Base-by-base conservation (phyloP, 2,113 vertebrate genomes). In the Willisornis vidua region DNA sequence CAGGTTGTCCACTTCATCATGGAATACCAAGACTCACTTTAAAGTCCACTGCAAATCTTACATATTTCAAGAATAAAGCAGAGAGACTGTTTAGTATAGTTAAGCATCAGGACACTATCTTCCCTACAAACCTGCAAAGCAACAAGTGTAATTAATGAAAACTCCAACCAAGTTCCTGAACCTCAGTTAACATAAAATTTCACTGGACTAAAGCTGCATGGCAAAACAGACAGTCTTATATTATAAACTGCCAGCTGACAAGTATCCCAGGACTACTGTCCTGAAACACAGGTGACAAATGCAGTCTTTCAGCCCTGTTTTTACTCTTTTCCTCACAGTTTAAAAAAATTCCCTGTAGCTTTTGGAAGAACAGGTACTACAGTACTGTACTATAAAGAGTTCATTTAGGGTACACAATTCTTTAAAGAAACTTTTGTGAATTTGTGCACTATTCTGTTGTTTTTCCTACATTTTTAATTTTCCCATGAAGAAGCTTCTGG, bases 391-490 rank as follows among this genome's bases (percentile, higher is more conserved):
- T 45, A 48, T 15, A 58, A 29, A 18, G 75, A 57, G 14, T 55
- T 55, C 2, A 25, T 22, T 63, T 41, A 11, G 18, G 35, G 45
- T 49, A 62, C 33, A 43, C 8, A 18, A 20, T 57, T 66, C 19
- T 43, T 67, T 73, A 54, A 74, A 91, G 19, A 49, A 45, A 12
- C 15, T 85, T 75, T 68, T 31, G 17, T 70, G 13, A 76, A 54
- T 35, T 85, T n/a, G 13, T 39, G 12, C 16, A 29, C 3, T 29
- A 58, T 10, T 6, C 10, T 19, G 55, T 55, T 55, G 6, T 6
- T 74, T 62, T 90, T 97, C 97, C 97, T 96, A 99, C 99, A 45
- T 98, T 98, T 98, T 99, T 99, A 79, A 99, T 97, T 94, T 99
- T 99, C 37, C 99, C 99, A 2, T 75, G 98, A 88, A 99, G 97